Evolutionary conservation across 2,797 vertebrate species (phyloP), one percentile per base, ranked within the genome.

Genomic region (Arctocebus calabarensis): DNA sequence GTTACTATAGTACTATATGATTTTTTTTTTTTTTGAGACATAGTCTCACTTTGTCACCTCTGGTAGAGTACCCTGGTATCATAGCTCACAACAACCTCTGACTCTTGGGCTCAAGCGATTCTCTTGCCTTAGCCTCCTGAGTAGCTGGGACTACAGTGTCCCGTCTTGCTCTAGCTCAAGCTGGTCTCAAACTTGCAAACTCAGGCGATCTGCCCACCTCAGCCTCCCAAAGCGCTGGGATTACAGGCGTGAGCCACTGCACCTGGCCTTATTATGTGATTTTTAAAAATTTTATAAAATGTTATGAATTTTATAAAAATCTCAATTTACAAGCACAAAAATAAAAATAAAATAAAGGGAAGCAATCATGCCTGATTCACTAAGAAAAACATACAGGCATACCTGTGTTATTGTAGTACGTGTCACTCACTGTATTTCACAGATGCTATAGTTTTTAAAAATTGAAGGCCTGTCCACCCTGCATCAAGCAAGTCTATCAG

Each of bases 241-340:
- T 45, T 45, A 45, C 6, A 45, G 43, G 43, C 10, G 43, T 45
- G 43, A 45, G 43, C 43, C 43, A 45, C 43, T 45, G 43, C 43
- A 45, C 43, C 43, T 45, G 10, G 43, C 43, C 43, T 10, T 73
- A 27, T 5, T 66, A 29, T n/a, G 7, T 22, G 23, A 37, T 27
- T 73, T 73, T 73, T 27, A 32, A 48, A 27, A 92, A 77, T 45
- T 45, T 45, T 45, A 45, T 45, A 45, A 45, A 45, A 45, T 45
- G 43, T 45, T 48, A 71, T 90, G 74, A 75, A 74, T 81, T 94
- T 91, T 74, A 75, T 19, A 90, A 57, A 92, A 93, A 70, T 74
- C 3, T 75, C 88, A 88, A 87, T 55, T 92, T 32, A 73, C 7
- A 68, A 88, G 77, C n/a, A 91, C 32, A 64, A 85, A 93, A 68